phyloP scores from a whole-genome alignment of 2,113 vertebrate species.

The Dendrocopos noguchii region DNA sequence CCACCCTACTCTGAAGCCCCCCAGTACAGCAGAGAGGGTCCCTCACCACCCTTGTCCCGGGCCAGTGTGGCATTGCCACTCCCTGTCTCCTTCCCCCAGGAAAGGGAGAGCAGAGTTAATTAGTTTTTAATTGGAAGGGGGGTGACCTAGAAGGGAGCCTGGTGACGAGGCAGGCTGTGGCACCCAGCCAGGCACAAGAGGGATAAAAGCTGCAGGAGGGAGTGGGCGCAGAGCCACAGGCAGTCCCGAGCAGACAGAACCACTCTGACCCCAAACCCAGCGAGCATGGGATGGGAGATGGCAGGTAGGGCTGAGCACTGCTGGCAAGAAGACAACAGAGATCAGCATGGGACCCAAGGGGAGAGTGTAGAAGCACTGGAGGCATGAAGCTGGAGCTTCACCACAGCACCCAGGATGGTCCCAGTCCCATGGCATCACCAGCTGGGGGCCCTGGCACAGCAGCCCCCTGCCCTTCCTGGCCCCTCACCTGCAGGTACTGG shows the following conservation, averaged over 20 bases:
- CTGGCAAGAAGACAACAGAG: slow-evolving; percentile 4
- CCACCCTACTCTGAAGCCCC: not conserved
- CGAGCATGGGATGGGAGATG: fast-evolving
- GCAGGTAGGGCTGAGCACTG: not conserved
- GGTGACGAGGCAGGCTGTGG: not conserved
- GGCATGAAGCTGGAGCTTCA: not conserved
- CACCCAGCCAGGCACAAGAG: not conserved
- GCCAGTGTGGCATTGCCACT: not conserved
- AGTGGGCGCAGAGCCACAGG: not conserved
- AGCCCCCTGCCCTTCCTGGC: not conserved
- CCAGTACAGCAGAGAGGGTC: fast-evolving
- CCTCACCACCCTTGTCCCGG: fast-evolving
- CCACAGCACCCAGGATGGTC: not conserved
- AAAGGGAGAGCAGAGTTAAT: slow-evolving; percentile 58
- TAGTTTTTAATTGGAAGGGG: slow-evolving; percentile 65
- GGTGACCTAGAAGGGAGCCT: slow-evolving; percentile 36
- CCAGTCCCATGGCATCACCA: not conserved
- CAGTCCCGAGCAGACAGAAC: not conserved
- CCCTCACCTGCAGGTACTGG: slow-evolving; percentile 94
- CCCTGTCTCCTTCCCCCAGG: slow-evolving; percentile 52
- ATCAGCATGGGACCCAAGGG: fast-evolving
- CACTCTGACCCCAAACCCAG: not conserved
- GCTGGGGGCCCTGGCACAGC: fast-evolving
- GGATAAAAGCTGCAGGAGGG: not conserved
- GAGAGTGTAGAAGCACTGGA: fast-evolving